These are phyloP conservation scores for Leptinotarsa tumamoca DNA, from an alignment of 2,888 invertebrate species.

Conservation along the genomic window DNA sequence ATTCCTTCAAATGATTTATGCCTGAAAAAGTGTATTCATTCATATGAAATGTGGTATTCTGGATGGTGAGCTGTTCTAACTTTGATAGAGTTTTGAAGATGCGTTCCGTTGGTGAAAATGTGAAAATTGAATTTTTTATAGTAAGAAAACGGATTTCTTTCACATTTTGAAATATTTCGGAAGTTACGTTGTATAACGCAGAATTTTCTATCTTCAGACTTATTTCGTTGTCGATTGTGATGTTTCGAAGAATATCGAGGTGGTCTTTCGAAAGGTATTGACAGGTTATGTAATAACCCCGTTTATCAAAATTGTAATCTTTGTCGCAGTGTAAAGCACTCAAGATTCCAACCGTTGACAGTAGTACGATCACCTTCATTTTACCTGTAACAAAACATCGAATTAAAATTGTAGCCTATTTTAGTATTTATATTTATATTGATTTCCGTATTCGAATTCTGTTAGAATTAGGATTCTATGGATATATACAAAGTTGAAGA, in stretches of 20 bases:
- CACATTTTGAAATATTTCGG: constrained; percentile 56
- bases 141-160: constrained; percentile 55
- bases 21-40: constrained; percentile 47
- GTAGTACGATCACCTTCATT: constrained; percentile 43
- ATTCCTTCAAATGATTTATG: constrained; percentile 47
- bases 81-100: constrained; percentile 48
- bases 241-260: constrained; percentile 54
- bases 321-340: constrained; percentile 56
- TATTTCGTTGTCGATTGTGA: constrained; percentile 60
- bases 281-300: constrained; percentile 62
- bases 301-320: constrained; percentile 59
- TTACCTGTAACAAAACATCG: constrained; percentile 20
- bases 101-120: constrained; percentile 42
- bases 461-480: too few relatives aligned
- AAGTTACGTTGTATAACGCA: constrained; percentile 49
- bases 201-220: constrained; percentile 58
- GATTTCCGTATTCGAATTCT: too few relatives aligned
- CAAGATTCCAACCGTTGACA: constrained; percentile 39
- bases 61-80: constrained; percentile 49
- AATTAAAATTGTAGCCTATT: too few relatives aligned
- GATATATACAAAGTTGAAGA: too few relatives aligned
- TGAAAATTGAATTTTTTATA: constrained; percentile 53
- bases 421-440: too few relatives aligned
- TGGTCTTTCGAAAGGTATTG: constrained; percentile 52
- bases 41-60: constrained; percentile 48